A percentile compares a stretch with the other conserved stretches of the same genome.
These are phyloP conservation scores for Sthenelais limicola DNA, from an alignment of 2,888 invertebrate species.

Conservation along the genomic window DNA sequence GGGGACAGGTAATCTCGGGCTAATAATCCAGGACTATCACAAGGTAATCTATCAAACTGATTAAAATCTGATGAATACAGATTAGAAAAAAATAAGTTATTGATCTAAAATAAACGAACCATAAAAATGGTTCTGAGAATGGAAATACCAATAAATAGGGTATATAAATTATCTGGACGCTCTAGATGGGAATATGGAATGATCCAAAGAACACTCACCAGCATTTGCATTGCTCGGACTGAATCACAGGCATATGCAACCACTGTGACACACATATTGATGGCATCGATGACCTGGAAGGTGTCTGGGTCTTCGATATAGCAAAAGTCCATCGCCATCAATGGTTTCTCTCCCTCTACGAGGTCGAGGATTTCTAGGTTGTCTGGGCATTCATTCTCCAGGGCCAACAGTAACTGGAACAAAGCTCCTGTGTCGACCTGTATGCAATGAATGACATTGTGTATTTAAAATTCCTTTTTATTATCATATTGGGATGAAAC, in stretches of 20 bases:
- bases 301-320: slow-evolving; percentile 98
- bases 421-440: slow-evolving; percentile 72
- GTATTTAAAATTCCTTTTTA: not conserved
- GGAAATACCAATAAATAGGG: too few species aligned
- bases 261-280: slow-evolving; percentile 99
- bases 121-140: too few species aligned
- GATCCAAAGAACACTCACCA: slow-evolving; percentile 71
- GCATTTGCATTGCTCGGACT: slow-evolving; percentile 76
- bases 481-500: too few species aligned
- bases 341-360: slow-evolving; percentile 76
- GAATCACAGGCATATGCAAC: slow-evolving; percentile 98
- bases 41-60: too few species aligned
- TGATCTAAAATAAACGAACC: too few species aligned
- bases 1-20: too few species aligned
- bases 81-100: too few species aligned
- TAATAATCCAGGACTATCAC: too few species aligned
- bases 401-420: slow-evolving; percentile 89
- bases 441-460: too few species aligned
- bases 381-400: slow-evolving; percentile 84
- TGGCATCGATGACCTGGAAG: slow-evolving; percentile 95
- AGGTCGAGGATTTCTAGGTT: slow-evolving; percentile 75
- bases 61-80: too few species aligned
- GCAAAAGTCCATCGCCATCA: slow-evolving; percentile 89
- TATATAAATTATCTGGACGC: too few species aligned
- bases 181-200: too few species aligned